phyloP scores from a whole-genome alignment of 2,113 vertebrate genomes.

The Cynocephalus volans region DNA sequence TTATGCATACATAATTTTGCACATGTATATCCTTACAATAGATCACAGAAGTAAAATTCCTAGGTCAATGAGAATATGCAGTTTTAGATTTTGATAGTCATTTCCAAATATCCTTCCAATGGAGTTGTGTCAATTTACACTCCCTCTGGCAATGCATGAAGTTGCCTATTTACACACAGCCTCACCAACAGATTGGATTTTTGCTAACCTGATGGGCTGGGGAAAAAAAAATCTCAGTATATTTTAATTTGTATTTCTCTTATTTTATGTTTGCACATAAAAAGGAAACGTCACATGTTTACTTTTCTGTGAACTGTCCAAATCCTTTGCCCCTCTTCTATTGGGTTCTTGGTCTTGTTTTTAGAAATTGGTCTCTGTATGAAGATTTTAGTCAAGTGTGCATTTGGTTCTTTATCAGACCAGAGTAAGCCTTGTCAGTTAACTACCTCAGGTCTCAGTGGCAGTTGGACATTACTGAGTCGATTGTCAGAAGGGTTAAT shows the following conservation, averaged over 20 bases:
- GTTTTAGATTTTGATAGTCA: background rate
- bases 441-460: background rate
- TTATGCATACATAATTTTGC: background rate
- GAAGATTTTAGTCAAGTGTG: background rate
- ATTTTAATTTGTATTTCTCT: background rate
- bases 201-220: rapidly evolving
- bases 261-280: background rate
- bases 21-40: background rate
- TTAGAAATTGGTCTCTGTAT: background rate
- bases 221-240: background rate
- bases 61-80: background rate
- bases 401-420: background rate
- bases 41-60: background rate
- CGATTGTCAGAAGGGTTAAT: background rate
- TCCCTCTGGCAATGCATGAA: background rate
- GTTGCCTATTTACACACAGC: background rate
- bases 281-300: background rate
- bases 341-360: background rate
- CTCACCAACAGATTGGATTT: background rate
- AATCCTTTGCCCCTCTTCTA: background rate
- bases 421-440: background rate
- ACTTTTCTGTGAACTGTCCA: background rate
- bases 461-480: background rate
- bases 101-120: background rate
- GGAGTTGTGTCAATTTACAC: background rate